Conservation (phyloP, 2,888 invertebrate genomes). For the Parnassius glacialis region DNA sequence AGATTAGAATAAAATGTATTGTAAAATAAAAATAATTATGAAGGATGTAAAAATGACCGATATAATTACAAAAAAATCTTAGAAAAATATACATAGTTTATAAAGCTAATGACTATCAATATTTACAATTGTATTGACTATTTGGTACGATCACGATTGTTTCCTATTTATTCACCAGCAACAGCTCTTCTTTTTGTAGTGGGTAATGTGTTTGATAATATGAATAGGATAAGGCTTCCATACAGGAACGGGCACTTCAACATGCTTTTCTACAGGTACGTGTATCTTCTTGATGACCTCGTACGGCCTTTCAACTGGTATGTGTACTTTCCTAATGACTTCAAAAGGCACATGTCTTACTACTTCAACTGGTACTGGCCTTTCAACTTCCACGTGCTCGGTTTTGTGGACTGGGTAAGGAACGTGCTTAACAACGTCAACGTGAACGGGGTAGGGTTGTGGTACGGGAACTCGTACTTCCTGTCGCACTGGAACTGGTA, state of each 20-base stretch:
- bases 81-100: conserved; percentile 36
- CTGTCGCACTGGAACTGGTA: conserved; percentile 65
- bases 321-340: conserved; percentile 65
- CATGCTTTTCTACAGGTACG: conserved; percentile 67
- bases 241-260: conserved; percentile 67
- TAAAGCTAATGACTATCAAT: conserved; percentile 74
- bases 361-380: conserved; percentile 68
- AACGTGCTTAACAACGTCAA: conserved; percentile 68
- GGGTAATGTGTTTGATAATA: conserved; percentile 75
- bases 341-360: conserved; percentile 66
- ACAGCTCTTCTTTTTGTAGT: conserved; percentile 73
- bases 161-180: conserved; percentile 57
- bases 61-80: conserved; percentile 10
- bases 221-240: conserved; percentile 75
- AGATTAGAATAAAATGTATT: too few relatives aligned
- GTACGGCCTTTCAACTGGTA: conserved; percentile 69
- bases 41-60: not conserved
- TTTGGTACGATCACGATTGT: conserved; percentile 70
- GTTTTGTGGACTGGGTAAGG: conserved; percentile 74
- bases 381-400: conserved; percentile 66
- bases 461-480: conserved; percentile 71
- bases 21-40: too few relatives aligned
- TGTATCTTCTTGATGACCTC: conserved; percentile 73
- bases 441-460: conserved; percentile 71
- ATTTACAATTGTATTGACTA: conserved; percentile 75